Evolutionary conservation across 2,797 vertebrate genomes (phyloP).

Genomic region (Capromys pilorides): DNA sequence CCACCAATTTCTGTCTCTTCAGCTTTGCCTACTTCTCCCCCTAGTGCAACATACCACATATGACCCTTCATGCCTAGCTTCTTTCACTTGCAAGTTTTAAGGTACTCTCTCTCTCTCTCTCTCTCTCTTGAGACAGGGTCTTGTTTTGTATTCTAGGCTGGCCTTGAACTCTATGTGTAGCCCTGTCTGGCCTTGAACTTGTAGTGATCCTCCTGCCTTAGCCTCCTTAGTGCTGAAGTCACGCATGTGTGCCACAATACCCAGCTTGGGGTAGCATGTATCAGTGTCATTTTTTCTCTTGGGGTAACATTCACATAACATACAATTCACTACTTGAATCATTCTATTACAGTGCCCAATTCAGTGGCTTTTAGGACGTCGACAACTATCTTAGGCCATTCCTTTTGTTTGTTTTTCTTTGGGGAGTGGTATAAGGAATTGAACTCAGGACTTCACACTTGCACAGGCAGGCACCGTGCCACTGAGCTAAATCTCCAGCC

Average conservation of each 20-base stretch:
- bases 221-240: background rate
- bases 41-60: background rate
- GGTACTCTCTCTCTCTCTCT: too few relatives aligned
- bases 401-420: background rate
- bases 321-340: background rate
- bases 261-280: background rate
- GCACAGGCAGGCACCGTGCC: too few relatives aligned
- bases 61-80: background rate
- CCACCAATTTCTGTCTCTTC: background rate
- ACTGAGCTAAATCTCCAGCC: too few relatives aligned
- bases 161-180: background rate
- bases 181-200: background rate
- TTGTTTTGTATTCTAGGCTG: background rate
- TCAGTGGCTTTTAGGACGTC: background rate
- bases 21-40: background rate
- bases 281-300: background rate
- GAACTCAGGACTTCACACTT: too few relatives aligned
- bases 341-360: background rate
- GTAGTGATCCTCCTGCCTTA: background rate
- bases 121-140: background rate
- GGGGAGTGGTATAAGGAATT: too few relatives aligned
- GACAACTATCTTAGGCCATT: background rate
- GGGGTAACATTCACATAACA: background rate
- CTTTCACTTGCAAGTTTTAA: background rate
- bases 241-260: background rate